These are phyloP conservation scores for Urechis unicinctus DNA, from an alignment of 2,888 invertebrate genomes.

Conservation along the genomic window DNA sequence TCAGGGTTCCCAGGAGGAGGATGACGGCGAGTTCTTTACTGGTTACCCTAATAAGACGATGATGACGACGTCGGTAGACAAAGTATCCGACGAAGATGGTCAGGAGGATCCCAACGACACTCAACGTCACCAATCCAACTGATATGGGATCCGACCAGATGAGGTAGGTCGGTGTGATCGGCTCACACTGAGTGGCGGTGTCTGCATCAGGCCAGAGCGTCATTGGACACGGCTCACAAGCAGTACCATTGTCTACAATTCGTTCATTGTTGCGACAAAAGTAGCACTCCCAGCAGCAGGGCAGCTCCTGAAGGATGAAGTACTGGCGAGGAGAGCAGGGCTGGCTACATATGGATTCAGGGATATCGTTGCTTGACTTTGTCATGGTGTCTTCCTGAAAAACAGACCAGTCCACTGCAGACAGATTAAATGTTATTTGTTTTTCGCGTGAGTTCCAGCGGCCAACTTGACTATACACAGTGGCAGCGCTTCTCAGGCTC, in stretches of 20 bases:
- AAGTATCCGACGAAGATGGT: slow-evolving; percentile 1
- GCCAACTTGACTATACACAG: too few relatives aligned
- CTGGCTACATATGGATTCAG: slow-evolving; percentile 17
- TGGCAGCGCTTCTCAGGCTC: too few relatives aligned
- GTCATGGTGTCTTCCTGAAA: background rate
- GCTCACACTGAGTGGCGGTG: slow-evolving; percentile 1
- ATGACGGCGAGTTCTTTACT: slow-evolving; percentile 11
- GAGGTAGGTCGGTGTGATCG: slow-evolving; percentile 9
- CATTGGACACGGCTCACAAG: slow-evolving; percentile 13
- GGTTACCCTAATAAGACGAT: slow-evolving; percentile 14
- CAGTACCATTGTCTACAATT: slow-evolving; percentile 10
- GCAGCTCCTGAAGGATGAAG: slow-evolving; percentile 6
- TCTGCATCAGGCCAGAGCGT: slow-evolving; percentile 15
- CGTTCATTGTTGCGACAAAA: slow-evolving; percentile 16
- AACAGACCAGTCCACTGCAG: background rate
- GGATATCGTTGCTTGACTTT: background rate
- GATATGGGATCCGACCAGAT: slow-evolving; percentile 1
- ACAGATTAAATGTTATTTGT: too few relatives aligned
- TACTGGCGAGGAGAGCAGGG: slow-evolving; percentile 14
- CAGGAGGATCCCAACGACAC: slow-evolving; percentile 4
- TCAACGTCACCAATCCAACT: slow-evolving; percentile 2
- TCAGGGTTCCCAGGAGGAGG: slow-evolving; percentile 11
- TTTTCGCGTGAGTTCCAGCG: too few relatives aligned
- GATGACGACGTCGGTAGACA: slow-evolving; percentile 3
- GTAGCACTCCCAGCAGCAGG: slow-evolving; percentile 19